Evolutionary conservation across 2,797 vertebrate genomes (phyloP), one percentile per base, ranked within the genome.

Genomic region (Gymnothorax javanicus): DNA sequence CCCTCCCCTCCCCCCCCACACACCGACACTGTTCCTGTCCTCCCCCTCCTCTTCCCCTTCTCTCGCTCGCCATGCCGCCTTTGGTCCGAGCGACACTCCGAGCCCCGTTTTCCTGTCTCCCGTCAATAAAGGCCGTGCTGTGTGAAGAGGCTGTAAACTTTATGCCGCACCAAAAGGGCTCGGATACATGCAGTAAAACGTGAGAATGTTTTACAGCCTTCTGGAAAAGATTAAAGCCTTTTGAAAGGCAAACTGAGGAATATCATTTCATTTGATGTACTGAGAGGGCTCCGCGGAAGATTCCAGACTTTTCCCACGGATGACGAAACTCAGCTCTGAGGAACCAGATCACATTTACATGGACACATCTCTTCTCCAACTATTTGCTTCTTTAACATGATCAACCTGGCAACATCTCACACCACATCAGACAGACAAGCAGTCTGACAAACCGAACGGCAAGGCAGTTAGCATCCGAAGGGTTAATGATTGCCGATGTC

Each of bases 401-500:
- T 75, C 27, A 75, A n/a, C 71, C 69, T 23, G 7, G n/a, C 71
- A 50, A 59, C 9, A 77, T 84, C 57, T 57, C 81, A 73, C 67
- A 75, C 84, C 73, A 67, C n/a, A 9, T 8, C 52, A 85, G 54
- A 81, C 25, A 52, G 50, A 67, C 67, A 62, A 52, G 57, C 52
- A 82, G 83, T 2, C 17, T 64, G 60, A 67, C 17, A 84, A 20
- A 15, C 9, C 7, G 83, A 67, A 8, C 8, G 73, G 58, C 25
- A 57, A 60, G 60, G 33, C 56, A 23, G 60, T 13, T 23, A 8
- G 86, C 43, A 67, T 69, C 69, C 50, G 59, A 84, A 88, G 89
- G 90, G 92, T 92, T 91, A 92, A 92, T 92, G 89, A 90, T 91
- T 91, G 92, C 86, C 87, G 86, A 89, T 87, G 87, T 85, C 86